Conservation (phyloP, 2,113 vertebrate species). For the Mellivora capensis region DNA sequence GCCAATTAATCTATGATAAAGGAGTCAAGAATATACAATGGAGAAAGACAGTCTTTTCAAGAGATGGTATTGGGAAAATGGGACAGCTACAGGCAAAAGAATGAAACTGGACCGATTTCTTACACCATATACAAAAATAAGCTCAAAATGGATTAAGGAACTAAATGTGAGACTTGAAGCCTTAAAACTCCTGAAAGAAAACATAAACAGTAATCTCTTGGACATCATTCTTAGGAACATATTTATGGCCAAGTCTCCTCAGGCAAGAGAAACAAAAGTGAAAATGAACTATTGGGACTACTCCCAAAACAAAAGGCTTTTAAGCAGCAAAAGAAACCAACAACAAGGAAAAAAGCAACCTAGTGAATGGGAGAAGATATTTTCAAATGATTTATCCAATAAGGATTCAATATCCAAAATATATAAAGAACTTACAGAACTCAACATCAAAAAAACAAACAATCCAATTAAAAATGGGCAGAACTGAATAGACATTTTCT, state of each 20-base stretch:
- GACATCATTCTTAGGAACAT: not conserved
- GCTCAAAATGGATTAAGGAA: not conserved
- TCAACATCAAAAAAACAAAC: not conserved
- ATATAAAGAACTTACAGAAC: not conserved
- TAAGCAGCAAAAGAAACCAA: not conserved
- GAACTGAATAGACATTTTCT: not conserved
- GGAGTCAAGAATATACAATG: not conserved
- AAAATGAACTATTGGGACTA: not conserved
- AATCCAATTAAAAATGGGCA: not conserved
- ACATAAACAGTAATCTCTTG: not conserved
- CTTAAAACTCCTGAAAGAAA: not conserved
- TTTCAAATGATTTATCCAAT: not conserved
- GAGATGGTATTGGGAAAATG: not conserved
- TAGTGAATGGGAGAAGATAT: not conserved
- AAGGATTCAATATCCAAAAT: not conserved
- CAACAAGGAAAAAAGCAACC: not conserved
- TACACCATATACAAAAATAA: not conserved
- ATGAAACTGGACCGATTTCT: not conserved
- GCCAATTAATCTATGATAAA: not conserved
- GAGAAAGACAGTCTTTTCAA: not conserved
- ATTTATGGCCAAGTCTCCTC: not conserved
- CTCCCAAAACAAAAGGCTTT: not conserved
- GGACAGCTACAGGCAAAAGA: not conserved
- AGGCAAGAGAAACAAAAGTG: not conserved
- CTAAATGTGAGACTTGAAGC: not conserved